phyloP scores from a whole-genome alignment of 2,888 invertebrate species.

The Nephrotoma appendiculata region DNA sequence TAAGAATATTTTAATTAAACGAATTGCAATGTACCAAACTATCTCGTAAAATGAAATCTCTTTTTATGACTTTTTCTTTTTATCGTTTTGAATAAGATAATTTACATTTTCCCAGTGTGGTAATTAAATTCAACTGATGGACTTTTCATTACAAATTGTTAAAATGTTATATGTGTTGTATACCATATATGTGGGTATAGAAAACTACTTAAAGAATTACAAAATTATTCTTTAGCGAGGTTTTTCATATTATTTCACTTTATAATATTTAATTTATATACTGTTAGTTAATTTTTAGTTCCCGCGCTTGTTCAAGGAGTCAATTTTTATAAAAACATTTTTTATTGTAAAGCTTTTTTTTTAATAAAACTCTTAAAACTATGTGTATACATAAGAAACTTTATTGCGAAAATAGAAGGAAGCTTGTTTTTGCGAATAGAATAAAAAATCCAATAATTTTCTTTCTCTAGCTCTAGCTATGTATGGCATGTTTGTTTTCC shows the following conservation, averaged over 20 bases:
- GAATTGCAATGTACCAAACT: background rate
- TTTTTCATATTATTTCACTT: too few species aligned
- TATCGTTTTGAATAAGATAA: background rate
- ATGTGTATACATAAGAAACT: background rate
- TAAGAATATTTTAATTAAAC: background rate
- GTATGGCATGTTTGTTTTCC: background rate
- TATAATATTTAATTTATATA: background rate
- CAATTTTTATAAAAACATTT: background rate
- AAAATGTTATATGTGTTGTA: too few species aligned
- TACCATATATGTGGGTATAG: too few species aligned
- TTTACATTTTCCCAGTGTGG: background rate
- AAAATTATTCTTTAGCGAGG: too few species aligned
- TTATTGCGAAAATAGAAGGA: background rate
- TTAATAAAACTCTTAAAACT: background rate
- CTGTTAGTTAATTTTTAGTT: background rate
- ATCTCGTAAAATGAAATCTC: background rate
- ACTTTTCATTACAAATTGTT: background rate
- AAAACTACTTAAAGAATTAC: too few species aligned
- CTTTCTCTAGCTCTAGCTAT: background rate
- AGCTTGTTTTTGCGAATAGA: background rate
- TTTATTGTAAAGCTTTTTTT: background rate
- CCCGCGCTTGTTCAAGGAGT: background rate
- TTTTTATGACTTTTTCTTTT: background rate
- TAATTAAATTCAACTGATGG: background rate
- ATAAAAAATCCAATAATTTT: background rate